These are phyloP conservation scores for Albula glossodonta DNA, from an alignment of 2,113 vertebrate genomes.

Conservation along the genomic window DNA sequence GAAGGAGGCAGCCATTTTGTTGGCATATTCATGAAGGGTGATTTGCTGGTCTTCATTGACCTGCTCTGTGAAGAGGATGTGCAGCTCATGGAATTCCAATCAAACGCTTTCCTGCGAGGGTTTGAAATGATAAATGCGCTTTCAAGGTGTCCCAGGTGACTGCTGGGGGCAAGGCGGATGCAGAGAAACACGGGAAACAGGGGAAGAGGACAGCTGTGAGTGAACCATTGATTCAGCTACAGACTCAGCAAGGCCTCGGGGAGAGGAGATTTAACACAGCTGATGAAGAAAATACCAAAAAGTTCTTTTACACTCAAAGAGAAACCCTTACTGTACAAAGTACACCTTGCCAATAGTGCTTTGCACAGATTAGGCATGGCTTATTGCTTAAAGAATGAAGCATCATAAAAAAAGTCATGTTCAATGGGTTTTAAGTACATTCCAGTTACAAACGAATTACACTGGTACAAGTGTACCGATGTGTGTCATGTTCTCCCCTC, in stretches of 20 bases:
- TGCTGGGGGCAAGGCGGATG: not conserved
- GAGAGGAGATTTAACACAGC: not conserved
- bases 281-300: no score
- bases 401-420: not conserved
- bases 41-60: conserved; percentile 51
- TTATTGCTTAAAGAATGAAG: not conserved
- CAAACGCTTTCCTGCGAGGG: conserved; percentile 18
- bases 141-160: conserved; percentile 31
- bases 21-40: conserved; percentile 46
- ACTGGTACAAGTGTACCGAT: not conserved
- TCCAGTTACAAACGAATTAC: not conserved
- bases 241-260: not conserved
- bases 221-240: not conserved
- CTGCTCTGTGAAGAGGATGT: conserved; percentile 29
- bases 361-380: not conserved
- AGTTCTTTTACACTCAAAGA: not conserved
- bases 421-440: not conserved
- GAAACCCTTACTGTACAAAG: not conserved
- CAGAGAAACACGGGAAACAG: not conserved
- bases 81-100: conserved; percentile 38
- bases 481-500: not conserved
- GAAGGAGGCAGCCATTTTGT: conserved; percentile 29
- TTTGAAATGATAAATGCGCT: conserved; percentile 38
- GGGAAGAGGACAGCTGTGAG: not conserved
- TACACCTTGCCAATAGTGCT: not conserved